Base-by-base conservation (phyloP, 2,797 vertebrate genomes). In the Propithecus perrieri region DNA sequence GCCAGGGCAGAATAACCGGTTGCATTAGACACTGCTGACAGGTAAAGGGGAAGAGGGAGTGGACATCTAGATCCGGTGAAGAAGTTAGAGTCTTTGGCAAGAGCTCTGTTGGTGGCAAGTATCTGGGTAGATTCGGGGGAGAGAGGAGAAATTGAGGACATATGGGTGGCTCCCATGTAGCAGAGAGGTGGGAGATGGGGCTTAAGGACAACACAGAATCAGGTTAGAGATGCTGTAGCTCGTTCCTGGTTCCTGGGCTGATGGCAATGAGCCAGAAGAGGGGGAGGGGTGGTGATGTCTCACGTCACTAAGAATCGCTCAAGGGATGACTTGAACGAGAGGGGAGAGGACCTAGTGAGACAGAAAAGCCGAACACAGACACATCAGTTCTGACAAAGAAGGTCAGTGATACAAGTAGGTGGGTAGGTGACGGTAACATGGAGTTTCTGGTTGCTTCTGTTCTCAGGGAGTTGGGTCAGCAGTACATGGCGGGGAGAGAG, bases 381-480 rank as follows among this genome's bases (percentile, higher is more conserved):
- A 7, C 1, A 0, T 1, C 3, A 20, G 0, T 4, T 4, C 3
- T 1, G 7, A 9, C 24, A n/a, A 33, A 13, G 63, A 24, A 43
- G 0, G 10, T 15, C 14, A 72, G 79, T 0, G 59, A 7, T 22
- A 0, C 0, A 0, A 41, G 74, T 1, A 13, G 61, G 50, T 5
- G 28, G 24, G 15, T 3, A 33, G 38, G 17, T 3, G n/a, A 9
- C 0, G 0, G 48, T 11, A 18, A 26, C 41, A 2, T 0, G 48
- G 63, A 15, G 7, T 6, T 4, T 7, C 84, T 11, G 4, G 28
- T 0, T 0, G 74, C 38, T 20, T 46, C 89, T 20, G 1, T n/a
- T 18, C 81, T 69, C 30, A 0, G 71, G 35, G 50, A 18, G 30
- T 3, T 30, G n/a, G 41, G 71, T 20, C 26, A 13, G 69, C 26